phyloP scores from a whole-genome alignment of 2,888 invertebrate genomes.

The Drosophila prolongata region DNA sequence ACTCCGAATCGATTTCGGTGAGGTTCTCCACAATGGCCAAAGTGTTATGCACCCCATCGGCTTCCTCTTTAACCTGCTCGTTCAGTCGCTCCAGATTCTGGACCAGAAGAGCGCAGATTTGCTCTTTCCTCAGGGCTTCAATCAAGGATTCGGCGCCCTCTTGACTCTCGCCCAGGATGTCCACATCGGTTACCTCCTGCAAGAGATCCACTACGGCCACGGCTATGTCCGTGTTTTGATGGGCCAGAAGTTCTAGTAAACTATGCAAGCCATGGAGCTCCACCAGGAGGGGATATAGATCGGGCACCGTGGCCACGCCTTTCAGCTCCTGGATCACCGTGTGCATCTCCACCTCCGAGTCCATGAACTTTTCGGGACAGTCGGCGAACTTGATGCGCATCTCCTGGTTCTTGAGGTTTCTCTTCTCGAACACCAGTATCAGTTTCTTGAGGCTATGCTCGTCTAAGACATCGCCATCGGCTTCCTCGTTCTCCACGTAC shows the following conservation, averaged over 20 bases:
- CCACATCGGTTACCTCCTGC: slow-evolving; percentile 97
- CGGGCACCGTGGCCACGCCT: slow-evolving; percentile 97
- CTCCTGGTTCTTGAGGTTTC: slow-evolving; percentile 96
- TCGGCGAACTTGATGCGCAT: slow-evolving; percentile 99
- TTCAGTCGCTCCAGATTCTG: slow-evolving; percentile 97
- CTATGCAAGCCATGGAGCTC: slow-evolving; percentile 95
- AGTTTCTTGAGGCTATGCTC: slow-evolving; percentile 94
- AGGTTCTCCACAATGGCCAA: slow-evolving; percentile 96
- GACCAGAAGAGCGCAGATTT: slow-evolving; percentile 94
- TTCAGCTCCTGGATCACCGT: slow-evolving; percentile 95
- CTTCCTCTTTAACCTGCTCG: slow-evolving; percentile 96
- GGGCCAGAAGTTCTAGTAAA: slow-evolving; percentile 95
- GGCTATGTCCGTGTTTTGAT: slow-evolving; percentile 94
- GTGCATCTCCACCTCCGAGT: slow-evolving; percentile 97
- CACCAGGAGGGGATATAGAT: slow-evolving; percentile 95
- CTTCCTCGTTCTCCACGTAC: slow-evolving; percentile 93
- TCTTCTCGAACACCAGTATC: slow-evolving; percentile 96
- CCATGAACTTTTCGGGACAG: slow-evolving; percentile 98
- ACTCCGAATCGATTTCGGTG: slow-evolving; percentile 94
- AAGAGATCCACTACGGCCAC: slow-evolving; percentile 86
- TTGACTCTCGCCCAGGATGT: slow-evolving; percentile 95
- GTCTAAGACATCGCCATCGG: slow-evolving; percentile 94
- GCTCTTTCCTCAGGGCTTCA: slow-evolving; percentile 94
- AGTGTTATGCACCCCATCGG: slow-evolving; percentile 98
- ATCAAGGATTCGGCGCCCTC: slow-evolving; percentile 95